Evolutionary conservation across 2,888 invertebrate species (phyloP), one percentile per base, ranked within the genome.

Genomic region (Drosophila sordidapex): DNA sequence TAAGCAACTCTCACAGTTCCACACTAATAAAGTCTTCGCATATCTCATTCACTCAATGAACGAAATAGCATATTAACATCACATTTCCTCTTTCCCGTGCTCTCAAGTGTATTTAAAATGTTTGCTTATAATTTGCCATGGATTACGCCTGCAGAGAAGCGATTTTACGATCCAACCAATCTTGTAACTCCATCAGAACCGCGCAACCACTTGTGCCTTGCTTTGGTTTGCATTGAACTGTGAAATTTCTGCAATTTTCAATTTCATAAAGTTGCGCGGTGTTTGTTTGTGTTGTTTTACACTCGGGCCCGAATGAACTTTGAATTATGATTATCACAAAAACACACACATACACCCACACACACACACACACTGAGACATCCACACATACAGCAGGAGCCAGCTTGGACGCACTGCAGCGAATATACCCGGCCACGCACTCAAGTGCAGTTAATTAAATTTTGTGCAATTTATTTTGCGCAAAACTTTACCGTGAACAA

Each of bases 361-460:
- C n/a, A 48, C 51, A 57, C 51, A 57, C 29, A 43, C 38, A 25
- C 11, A 53, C 6, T 15, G 0, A 36, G 6, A 52, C 15, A 36
- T 48, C 33, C 33, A 40, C 53, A 59, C 29, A 35, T 38, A 25
- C 7, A 56, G 40, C 53, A 21, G 29, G 46, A 38, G 74, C 40
- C 36, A 65, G 51, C 53, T 49, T 58, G 60, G 43, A 64, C 48
- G 64, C 57, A 71, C 57, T 66, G 75, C 77, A 54, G 58, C 82
- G 69, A 63, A 68, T 83, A 68, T 38, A 65, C 70, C 70, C 63
- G 63, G 73, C 79, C 69, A 79, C 75, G 87, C 87, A 85, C 85
- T 87, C 82, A 81, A 84, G 84, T 86, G 89, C 86, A 86, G 86
- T 86, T 86, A 86, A 86, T 86, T 86, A 88, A 86, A 88, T 86